A percentile compares a stretch with the other conserved stretches of the same genome.
phyloP scores from a whole-genome alignment of 2,113 vertebrate species.

The Ailurus styani region DNA sequence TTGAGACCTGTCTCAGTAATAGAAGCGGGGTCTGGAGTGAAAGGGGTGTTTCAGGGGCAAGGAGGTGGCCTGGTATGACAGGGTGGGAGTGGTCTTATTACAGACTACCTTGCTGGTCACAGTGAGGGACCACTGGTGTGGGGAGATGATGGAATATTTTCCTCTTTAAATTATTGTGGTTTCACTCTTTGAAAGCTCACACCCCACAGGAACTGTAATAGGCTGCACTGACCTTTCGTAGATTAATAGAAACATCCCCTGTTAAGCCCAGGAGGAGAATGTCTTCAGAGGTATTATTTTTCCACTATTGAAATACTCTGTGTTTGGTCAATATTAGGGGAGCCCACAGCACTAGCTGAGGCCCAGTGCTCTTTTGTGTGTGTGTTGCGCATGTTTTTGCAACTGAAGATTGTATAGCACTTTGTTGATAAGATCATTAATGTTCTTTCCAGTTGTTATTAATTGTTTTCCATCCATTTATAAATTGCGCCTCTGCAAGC shows the following conservation, averaged over 20 bases:
- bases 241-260: background rate
- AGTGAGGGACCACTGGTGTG: background rate
- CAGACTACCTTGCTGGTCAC: background rate
- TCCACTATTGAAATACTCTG: background rate
- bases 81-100: background rate
- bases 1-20: background rate
- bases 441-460: conserved; percentile 66
- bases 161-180: background rate
- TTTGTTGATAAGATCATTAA: conserved; percentile 64
- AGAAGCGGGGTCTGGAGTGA: background rate
- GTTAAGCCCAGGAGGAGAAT: background rate
- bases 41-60: background rate
- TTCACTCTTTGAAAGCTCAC: background rate
- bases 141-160: background rate
- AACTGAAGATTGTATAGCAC: background rate
- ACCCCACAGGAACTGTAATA: background rate
- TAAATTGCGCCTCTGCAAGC: conserved; percentile 59
- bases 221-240: background rate
- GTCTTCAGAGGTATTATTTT: background rate
- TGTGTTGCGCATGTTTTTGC: background rate
- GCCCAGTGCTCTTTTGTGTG: background rate
- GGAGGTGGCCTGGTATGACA: background rate
- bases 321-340: background rate
- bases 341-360: background rate
- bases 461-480: conserved; percentile 71